These are phyloP conservation scores for Petrosia ficiformis DNA, from an alignment of 37 sponge, comb jelly and placozoan species.

Conservation along the genomic window DNA sequence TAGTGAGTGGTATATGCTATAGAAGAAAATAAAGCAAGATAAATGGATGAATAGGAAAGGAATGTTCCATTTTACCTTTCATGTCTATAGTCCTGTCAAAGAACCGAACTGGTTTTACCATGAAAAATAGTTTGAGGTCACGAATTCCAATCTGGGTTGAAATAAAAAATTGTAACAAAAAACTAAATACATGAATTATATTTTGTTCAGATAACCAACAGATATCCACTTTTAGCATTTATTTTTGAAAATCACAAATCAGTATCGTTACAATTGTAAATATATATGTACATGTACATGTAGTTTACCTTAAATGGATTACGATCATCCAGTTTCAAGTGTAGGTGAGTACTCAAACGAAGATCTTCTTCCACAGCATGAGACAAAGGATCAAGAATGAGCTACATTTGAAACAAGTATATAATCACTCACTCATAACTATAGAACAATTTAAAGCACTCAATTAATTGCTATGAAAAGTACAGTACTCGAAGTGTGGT, in stretches of 20 bases:
- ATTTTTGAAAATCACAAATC: no score
- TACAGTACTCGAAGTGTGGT: no score
- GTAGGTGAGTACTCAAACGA: conserved; percentile 79
- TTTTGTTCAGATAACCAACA: no score
- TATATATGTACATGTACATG: background rate
- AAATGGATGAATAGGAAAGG: background rate
- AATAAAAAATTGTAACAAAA: background rate
- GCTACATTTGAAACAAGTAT: conserved; percentile 36
- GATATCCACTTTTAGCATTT: no score
- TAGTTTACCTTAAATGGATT: conserved; percentile 86
- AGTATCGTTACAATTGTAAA: no score
- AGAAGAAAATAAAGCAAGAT: background rate
- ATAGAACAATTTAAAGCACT: no score
- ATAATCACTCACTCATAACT: background rate
- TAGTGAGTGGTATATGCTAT: conserved; percentile 86
- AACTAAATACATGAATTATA: background rate
- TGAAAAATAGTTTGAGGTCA: conserved; percentile 80
- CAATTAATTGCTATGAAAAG: no score
- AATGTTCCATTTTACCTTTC: conserved; percentile 40
- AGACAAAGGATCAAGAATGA: conserved; percentile 75
- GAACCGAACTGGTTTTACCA: conserved; percentile 84
- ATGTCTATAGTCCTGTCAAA: conserved; percentile 89
- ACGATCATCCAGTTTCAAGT: conserved; percentile 90
- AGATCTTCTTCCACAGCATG: conserved; percentile 87
- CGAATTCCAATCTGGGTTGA: conserved; percentile 53